Percentiles rank a stretch among this genome's conserved stretches.
These are phyloP conservation scores for Arctopsyche grandis DNA, from an alignment of 1,140 invertebrate genomes.

Conservation along the genomic window DNA sequence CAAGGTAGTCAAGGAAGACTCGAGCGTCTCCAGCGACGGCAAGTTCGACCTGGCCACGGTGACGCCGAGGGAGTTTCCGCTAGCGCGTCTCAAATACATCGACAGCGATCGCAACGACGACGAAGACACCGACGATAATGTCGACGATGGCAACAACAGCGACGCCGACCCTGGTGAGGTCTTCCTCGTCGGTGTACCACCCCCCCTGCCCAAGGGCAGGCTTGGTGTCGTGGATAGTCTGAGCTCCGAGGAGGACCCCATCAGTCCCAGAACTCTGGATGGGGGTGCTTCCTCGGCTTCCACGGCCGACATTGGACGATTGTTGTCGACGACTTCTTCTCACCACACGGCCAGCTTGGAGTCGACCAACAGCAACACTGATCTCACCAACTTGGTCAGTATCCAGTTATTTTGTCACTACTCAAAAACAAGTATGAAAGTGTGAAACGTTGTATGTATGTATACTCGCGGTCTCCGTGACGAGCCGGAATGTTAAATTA, in stretches of 20 bases:
- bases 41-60: slow-evolving; percentile 56
- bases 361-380: background rate
- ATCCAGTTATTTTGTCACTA: background rate
- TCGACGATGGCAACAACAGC: slow-evolving; percentile 57
- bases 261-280: slow-evolving; percentile 60
- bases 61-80: slow-evolving; percentile 56
- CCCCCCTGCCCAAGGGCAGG: background rate
- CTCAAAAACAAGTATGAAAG: too few relatives aligned
- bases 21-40: slow-evolving; percentile 52
- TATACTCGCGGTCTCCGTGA: too few relatives aligned
- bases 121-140: slow-evolving; percentile 57
- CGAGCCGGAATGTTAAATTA: too few relatives aligned
- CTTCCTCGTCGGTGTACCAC: slow-evolving; percentile 10
- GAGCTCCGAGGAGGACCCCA: slow-evolving; percentile 56
- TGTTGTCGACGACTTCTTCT: slow-evolving; percentile 26
- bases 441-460: too few relatives aligned
- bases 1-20: slow-evolving; percentile 33
- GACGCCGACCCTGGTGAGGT: slow-evolving; percentile 54
- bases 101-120: slow-evolving; percentile 51
- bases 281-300: slow-evolving; percentile 58
- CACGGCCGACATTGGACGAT: slow-evolving; percentile 55
- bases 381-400: slow-evolving; percentile 31
- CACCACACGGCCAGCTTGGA: slow-evolving; percentile 20
- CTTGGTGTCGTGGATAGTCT: slow-evolving; percentile 44
- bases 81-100: slow-evolving; percentile 53